A percentile compares a stretch with the other conserved stretches of the same genome.
Conservation (phyloP, 2,113 vertebrate species). For the Spermophilus dauricus region DNA sequence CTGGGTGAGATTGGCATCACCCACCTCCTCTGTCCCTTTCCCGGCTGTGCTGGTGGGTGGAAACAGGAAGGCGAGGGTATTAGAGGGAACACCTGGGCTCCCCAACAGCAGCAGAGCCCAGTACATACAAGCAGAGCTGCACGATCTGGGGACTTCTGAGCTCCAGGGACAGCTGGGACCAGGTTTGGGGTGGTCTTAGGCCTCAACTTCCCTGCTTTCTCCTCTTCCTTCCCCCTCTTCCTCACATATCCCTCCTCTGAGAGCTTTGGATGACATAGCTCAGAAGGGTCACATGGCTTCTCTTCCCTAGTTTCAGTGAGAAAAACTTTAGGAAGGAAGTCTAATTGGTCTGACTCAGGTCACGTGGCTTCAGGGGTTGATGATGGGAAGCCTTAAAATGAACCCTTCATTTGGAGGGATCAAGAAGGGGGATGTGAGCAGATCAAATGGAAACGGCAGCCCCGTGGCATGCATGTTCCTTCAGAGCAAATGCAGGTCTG, state of each 20-base stretch:
- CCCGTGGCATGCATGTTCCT: accelerated
- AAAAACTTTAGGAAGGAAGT: not conserved
- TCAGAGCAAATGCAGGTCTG: accelerated
- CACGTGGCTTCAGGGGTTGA: not conserved
- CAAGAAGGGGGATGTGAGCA: not conserved
- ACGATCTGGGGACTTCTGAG: not conserved
- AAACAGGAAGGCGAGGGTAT: accelerated
- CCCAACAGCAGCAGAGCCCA: not conserved
- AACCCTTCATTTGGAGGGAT: not conserved
- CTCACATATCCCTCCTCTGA: accelerated
- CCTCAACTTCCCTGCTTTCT: not conserved
- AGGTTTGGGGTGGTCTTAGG: too few relatives aligned
- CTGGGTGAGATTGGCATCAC: accelerated
- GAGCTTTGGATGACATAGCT: not conserved
- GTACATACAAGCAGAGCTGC: not conserved
- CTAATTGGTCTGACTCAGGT: not conserved
- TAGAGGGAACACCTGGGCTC: accelerated
- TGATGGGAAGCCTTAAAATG: not conserved
- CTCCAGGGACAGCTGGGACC: not conserved
- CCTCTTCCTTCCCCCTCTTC: not conserved
- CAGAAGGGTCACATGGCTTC: accelerated
- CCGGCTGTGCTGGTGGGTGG: not conserved
- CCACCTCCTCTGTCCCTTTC: accelerated
- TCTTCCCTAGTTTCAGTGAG: not conserved
- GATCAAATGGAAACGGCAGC: too few relatives aligned